These are phyloP conservation scores for Agonopterix subpropinquella DNA, from an alignment of 2,888 invertebrate species.

Conservation along the genomic window DNA sequence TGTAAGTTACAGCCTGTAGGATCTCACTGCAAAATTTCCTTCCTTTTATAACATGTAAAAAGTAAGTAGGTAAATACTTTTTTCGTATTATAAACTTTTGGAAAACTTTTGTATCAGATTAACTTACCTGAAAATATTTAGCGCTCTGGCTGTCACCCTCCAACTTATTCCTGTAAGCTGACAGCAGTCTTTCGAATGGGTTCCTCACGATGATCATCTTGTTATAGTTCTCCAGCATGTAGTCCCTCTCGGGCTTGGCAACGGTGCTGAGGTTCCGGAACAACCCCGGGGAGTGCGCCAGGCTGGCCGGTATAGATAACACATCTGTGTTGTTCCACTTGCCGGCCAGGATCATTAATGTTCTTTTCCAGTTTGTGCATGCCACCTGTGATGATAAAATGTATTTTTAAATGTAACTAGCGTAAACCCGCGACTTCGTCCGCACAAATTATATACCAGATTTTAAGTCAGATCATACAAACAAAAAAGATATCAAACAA, in stretches of 20 bases:
- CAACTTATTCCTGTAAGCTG: slow-evolving; percentile 93
- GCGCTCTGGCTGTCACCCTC: slow-evolving; percentile 83
- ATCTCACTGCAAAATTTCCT: too few relatives aligned
- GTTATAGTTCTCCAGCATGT: slow-evolving; percentile 84
- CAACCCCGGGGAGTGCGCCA: slow-evolving; percentile 84
- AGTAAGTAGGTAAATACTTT: too few relatives aligned
- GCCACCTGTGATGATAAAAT: slow-evolving; percentile 79
- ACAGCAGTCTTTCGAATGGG: slow-evolving; percentile 92
- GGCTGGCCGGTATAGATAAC: slow-evolving; percentile 83
- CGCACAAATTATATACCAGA: too few relatives aligned
- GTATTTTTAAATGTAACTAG: too few relatives aligned
- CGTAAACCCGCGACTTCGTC: too few relatives aligned
- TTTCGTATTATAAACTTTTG: too few relatives aligned
- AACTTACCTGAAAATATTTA: slow-evolving; percentile 84
- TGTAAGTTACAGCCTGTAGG: too few relatives aligned
- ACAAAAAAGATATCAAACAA: too few relatives aligned
- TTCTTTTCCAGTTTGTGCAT: slow-evolving; percentile 96
- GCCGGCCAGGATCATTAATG: slow-evolving; percentile 87
- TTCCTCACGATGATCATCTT: slow-evolving; percentile 92
- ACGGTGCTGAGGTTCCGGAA: slow-evolving; percentile 78
- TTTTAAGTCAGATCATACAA: too few relatives aligned
- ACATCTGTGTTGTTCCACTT: slow-evolving; percentile 84
- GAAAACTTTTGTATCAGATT: not conserved
- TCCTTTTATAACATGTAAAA: too few relatives aligned
- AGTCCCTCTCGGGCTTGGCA: slow-evolving; percentile 75